Conservation (phyloP, 2,888 invertebrate genomes). For the Flabesymbios commensalis region DNA sequence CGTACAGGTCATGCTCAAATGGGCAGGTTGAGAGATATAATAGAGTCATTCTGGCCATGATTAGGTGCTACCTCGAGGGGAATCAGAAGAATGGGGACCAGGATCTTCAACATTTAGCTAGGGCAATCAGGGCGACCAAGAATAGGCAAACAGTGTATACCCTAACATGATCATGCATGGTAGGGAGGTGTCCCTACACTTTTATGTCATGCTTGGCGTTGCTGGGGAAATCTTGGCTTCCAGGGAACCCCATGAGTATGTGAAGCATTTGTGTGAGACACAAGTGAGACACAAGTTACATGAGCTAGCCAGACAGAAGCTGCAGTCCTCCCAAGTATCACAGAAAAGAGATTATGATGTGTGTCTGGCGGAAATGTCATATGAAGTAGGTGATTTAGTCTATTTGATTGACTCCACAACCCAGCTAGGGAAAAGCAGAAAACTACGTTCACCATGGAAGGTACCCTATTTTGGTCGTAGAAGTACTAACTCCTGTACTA, state of each 20-base stretch:
- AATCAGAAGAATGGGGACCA: neutral
- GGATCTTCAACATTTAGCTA: neutral
- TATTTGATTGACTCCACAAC: neutral
- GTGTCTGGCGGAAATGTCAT: neutral
- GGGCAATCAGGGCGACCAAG: neutral
- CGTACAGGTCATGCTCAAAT: constrained; percentile 17
- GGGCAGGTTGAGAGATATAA: constrained; percentile 24
- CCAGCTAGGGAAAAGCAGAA: neutral
- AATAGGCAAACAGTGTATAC: neutral
- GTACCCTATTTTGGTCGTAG: neutral
- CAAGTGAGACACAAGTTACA: too few species aligned
- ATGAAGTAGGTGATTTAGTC: constrained; percentile 7
- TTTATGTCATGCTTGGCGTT: too few species aligned
- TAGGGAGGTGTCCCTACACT: neutral
- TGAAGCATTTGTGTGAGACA: too few species aligned
- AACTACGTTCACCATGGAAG: neutral
- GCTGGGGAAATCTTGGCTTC: too few species aligned
- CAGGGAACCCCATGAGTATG: too few species aligned
- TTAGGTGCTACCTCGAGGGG: neutral
- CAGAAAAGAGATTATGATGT: neutral
- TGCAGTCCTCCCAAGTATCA: neutral
- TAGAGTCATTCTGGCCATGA: neutral
- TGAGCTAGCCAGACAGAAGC: neutral
- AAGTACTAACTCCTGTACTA: neutral
- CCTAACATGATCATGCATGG: neutral